phyloP scores from a whole-genome alignment of 1,140 invertebrate species.

The Drosophila navojoa region DNA sequence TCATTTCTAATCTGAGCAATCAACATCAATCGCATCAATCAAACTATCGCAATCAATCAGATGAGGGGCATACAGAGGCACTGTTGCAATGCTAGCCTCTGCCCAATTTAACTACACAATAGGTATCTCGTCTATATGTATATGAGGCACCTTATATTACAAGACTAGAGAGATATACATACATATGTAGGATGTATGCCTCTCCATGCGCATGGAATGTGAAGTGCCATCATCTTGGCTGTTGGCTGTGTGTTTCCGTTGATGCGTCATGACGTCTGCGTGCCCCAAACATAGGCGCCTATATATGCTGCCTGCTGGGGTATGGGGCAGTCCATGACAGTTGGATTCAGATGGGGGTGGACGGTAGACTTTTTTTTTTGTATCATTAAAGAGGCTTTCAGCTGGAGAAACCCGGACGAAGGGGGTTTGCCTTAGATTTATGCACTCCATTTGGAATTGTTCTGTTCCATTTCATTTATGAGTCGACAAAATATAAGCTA shows the following conservation, averaged over 20 bases:
- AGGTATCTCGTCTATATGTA: not conserved
- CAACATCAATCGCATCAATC: not conserved
- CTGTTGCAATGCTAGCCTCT: too few relatives aligned
- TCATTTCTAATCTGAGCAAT: not conserved
- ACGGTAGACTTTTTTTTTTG: too few relatives aligned
- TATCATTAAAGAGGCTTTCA: constrained; percentile 69
- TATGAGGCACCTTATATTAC: not conserved
- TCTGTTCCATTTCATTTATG: constrained; percentile 73
- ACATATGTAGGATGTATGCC: too few relatives aligned
- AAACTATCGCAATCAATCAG: too few relatives aligned
- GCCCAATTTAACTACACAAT: not conserved
- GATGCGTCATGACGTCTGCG: constrained; percentile 76
- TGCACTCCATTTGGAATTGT: constrained; percentile 48
- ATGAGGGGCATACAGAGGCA: too few relatives aligned
- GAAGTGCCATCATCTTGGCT: constrained; percentile 50
- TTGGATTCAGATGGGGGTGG: constrained; percentile 41
- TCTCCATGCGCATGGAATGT: constrained; percentile 45
- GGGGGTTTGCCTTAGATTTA: constrained; percentile 29
- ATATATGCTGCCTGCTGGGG: not conserved
- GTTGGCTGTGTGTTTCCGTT: constrained; percentile 20
- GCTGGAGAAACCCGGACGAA: constrained; percentile 36
- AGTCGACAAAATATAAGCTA: constrained; percentile 55
- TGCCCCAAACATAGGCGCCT: constrained; percentile 32
- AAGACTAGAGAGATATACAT: too few relatives aligned
- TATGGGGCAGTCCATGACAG: constrained; percentile 26